Base-by-base conservation (phyloP, 2,113 vertebrate genomes). In the Brienomyrus brachyistius region DNA sequence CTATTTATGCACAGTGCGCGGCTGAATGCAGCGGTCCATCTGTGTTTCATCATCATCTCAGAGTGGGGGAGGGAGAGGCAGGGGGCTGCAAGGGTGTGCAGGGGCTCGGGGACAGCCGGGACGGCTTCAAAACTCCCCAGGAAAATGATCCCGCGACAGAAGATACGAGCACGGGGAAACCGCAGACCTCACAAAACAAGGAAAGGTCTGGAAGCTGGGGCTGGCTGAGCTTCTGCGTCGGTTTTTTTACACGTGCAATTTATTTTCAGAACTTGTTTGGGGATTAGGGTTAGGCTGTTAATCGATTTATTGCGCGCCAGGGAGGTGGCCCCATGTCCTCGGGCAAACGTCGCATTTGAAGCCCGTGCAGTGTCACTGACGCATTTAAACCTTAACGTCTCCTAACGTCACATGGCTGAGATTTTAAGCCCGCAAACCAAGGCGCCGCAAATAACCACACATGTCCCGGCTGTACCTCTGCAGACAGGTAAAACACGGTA, bases 1-100 rank as follows among this genome's bases (percentile, higher is more conserved):
- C 94, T 95, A 95, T 96, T 96, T 96, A 95, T 96, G 96, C 95
- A 94, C 94, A 94, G 92, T 92, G 93, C 92, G 95, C 95, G 95
- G 95, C 94, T 96, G 97, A 95, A 87, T 74, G 94, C 95, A 88
- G 94, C 95, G 92, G 90, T 94, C 95, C 95, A 96, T 96, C 94
- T 97, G 95, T 95, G 95, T 96, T 95, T 96, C 95, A 96, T 94
- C 95, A 96, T 94, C 94, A 95, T 92, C 94, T 77, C 62, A 31
- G 13, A 27, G n/a, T 1, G 15, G 19, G 62, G 54, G 86, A 90
- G 90, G 50, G 74, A 88, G 45, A 93, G 92, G 93, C 92, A 92
- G 93, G 17, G 40, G 19, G 21, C 80, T 83, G 80, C 0, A 54
- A 52, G 48, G 85, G 48, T 23, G 40, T 19, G 15, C 50, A 51